Evolutionary conservation across 2,888 invertebrate genomes (phyloP).

Genomic region (Nysson spinosus): DNA sequence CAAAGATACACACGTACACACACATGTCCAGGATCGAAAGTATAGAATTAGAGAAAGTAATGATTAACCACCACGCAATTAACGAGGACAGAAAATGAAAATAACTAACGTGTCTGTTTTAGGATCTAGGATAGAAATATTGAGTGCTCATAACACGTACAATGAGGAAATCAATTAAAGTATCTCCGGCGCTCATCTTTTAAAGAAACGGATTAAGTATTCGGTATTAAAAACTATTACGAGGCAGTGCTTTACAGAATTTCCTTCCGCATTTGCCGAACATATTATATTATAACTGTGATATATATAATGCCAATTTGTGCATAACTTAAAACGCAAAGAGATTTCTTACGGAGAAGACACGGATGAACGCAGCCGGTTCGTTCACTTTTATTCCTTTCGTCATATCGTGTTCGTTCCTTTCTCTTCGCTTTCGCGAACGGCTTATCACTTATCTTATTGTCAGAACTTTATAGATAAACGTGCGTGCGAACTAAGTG

Average conservation of each 20-base stretch:
- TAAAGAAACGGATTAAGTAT: conserved; percentile 1
- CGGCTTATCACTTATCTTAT: too few species aligned
- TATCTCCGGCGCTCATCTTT: too few species aligned
- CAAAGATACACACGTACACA: too few species aligned
- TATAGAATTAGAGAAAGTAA: conserved; percentile 48
- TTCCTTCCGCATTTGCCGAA: conserved; percentile 59
- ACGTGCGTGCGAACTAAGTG: too few species aligned
- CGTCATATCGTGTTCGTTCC: neutral
- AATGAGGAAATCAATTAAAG: conserved; percentile 9
- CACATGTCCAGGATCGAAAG: conserved; percentile 56
- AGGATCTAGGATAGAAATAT: conserved; percentile 29
- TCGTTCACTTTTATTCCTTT: neutral
- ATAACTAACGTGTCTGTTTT: conserved; percentile 19
- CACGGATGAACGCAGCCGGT: conserved; percentile 6
- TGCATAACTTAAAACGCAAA: conserved; percentile 40
- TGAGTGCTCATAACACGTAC: conserved; percentile 31
- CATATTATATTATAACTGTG: conserved; percentile 68
- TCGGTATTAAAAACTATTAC: conserved; percentile 10
- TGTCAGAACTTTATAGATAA: too few species aligned
- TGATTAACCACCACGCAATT: too few species aligned
- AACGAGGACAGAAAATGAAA: conserved; percentile 11
- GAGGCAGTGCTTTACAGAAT: conserved; percentile 49
- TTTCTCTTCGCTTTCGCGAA: too few species aligned
- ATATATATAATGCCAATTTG: conserved; percentile 67
- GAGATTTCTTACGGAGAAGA: conserved; percentile 9